Conservation (phyloP, 2,888 invertebrate genomes). For the Tetramorium bicarinatum region DNA sequence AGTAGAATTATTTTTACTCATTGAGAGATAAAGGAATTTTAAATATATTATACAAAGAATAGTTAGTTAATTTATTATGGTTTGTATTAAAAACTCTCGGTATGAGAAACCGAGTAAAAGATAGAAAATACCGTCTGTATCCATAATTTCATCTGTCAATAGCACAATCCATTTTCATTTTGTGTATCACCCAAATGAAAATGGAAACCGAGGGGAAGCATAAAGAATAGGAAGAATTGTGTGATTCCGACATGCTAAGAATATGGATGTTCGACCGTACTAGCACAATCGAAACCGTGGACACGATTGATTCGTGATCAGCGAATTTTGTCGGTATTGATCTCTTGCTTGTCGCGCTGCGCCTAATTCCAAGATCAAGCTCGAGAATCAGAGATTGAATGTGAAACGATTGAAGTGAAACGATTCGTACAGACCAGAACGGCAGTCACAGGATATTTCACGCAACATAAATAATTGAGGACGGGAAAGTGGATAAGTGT, state of each 20-base stretch:
- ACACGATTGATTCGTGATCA: constrained; percentile 63
- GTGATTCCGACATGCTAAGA: constrained; percentile 4
- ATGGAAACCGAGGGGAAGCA: neutral
- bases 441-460: neutral
- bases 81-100: neutral
- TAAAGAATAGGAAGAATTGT: neutral
- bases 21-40: neutral
- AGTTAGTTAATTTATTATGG: neutral
- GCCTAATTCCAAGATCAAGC: constrained; percentile 4
- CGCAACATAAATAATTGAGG: neutral
- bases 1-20: neutral
- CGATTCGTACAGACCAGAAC: neutral
- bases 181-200: neutral
- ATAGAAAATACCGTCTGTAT: neutral
- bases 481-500: neutral
- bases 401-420: neutral
- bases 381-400: neutral
- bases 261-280: constrained; percentile 15
- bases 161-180: neutral
- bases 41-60: neutral
- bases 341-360: constrained; percentile 13
- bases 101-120: neutral
- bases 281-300: constrained; percentile 48
- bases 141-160: neutral
- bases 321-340: constrained; percentile 57